Conservation (phyloP, 2,113 vertebrate genomes). For the Carettochelys insculpta region DNA sequence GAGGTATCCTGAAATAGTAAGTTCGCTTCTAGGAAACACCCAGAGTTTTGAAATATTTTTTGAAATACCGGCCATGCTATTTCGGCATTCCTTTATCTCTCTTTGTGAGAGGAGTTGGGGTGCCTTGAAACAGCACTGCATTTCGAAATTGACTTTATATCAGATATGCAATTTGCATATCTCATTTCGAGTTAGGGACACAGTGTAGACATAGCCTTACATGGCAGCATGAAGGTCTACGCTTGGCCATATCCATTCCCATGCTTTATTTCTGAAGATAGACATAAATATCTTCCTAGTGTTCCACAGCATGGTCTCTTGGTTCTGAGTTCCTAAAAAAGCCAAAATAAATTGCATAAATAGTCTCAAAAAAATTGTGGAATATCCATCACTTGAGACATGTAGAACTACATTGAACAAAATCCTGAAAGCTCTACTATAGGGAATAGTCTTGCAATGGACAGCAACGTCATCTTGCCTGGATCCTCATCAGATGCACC, state of each 20-base stretch:
- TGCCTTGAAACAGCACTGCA: too few relatives aligned
- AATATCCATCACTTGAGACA: background rate
- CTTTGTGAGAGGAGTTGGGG: too few relatives aligned
- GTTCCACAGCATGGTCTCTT: background rate
- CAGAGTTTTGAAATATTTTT: too few relatives aligned
- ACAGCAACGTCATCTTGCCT: background rate
- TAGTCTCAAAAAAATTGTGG: background rate
- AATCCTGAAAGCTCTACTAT: background rate
- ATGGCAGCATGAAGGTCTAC: background rate
- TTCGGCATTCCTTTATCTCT: too few relatives aligned
- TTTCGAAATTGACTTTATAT: too few relatives aligned
- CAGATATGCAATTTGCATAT: too few relatives aligned
- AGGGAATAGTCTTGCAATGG: background rate
- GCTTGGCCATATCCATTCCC: background rate
- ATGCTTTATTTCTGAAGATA: background rate
- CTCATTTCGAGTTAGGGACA: too few relatives aligned
- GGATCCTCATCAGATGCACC: background rate
- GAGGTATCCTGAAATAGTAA: too few relatives aligned
- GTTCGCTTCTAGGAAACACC: too few relatives aligned
- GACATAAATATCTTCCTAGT: conserved; percentile 8
- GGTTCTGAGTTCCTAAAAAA: background rate
- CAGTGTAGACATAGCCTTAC: too few relatives aligned
- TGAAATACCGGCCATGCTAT: too few relatives aligned
- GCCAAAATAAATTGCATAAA: background rate
- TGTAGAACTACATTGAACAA: background rate